Percentiles rank a stretch among this genome's conserved stretches.
Evolutionary conservation across 2,113 vertebrate species (phyloP).

Genomic region (Muntiacus reevesi): DNA sequence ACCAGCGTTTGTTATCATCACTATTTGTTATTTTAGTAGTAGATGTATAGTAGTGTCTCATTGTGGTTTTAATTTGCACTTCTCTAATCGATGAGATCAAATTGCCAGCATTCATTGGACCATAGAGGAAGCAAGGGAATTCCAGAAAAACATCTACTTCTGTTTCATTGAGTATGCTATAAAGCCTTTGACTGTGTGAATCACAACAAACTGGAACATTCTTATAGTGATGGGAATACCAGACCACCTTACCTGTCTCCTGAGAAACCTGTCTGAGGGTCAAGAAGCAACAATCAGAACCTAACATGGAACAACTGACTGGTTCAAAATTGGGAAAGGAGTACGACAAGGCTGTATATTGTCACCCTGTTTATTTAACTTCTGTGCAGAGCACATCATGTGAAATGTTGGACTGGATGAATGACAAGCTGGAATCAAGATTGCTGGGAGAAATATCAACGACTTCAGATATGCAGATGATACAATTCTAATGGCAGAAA

Average conservation of each 20-base stretch:
- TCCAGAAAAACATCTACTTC: not conserved
- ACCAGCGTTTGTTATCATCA: not conserved
- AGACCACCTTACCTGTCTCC: not conserved
- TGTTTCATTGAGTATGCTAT: not conserved
- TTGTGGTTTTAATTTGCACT: not conserved
- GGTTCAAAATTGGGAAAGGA: not conserved
- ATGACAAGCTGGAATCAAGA: not conserved
- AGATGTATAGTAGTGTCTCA: not conserved
- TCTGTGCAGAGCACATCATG: not conserved
- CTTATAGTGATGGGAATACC: not conserved
- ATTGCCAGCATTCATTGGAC: not conserved
- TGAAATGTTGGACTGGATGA: not conserved
- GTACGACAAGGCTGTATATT: not conserved
- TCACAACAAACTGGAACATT: not conserved
- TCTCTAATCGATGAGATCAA: not conserved
- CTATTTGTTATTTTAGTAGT: not conserved
- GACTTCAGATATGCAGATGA: not conserved
- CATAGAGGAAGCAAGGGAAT: not conserved
- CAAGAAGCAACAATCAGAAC: not conserved
- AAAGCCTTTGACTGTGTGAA: not conserved
- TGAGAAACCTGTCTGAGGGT: not conserved
- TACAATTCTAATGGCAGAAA: not conserved
- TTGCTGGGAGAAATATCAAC: not conserved
- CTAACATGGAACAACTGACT: not conserved
- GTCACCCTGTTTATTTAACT: not conserved